Evolutionary conservation across 2,797 vertebrate species (phyloP).

Genomic region (Ataeniobius toweri): DNA sequence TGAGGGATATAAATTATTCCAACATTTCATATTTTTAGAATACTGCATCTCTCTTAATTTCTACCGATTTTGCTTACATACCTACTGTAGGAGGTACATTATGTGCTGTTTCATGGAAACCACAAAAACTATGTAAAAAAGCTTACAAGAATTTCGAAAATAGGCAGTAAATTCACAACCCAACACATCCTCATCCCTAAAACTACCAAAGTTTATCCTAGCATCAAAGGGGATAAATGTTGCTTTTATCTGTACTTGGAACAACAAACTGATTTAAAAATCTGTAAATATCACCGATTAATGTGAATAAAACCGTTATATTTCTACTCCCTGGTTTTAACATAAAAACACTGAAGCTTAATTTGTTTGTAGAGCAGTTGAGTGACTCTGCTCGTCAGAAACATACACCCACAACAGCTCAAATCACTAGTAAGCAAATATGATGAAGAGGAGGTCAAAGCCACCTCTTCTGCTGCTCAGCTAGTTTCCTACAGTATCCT

Average conservation of each 20-base stretch:
- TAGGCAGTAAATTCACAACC: background rate
- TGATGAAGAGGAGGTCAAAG: conserved; percentile 1
- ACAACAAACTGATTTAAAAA: background rate
- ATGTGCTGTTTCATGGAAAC: conserved; percentile 4
- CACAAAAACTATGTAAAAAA: conserved; percentile 34
- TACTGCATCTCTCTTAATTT: background rate
- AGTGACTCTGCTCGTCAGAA: background rate
- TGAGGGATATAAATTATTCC: background rate
- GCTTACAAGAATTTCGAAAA: background rate
- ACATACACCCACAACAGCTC: conserved; percentile 14
- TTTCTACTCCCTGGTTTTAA: background rate
- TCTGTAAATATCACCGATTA: background rate
- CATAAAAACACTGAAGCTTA: background rate
- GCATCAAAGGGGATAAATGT: background rate
- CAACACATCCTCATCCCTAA: background rate
- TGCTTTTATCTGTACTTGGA: background rate
- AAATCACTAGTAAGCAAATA: conserved; percentile 4
- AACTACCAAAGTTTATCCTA: background rate
- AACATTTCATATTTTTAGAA: background rate
- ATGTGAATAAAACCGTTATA: background rate
- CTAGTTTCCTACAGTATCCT: background rate
- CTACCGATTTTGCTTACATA: background rate
- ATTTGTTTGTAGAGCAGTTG: background rate
- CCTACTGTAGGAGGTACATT: background rate
- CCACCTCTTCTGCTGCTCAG: background rate